Evolutionary conservation across 2,113 vertebrate genomes (phyloP), one percentile per base, ranked within the genome.

Genomic region (Bufo bufo): DNA sequence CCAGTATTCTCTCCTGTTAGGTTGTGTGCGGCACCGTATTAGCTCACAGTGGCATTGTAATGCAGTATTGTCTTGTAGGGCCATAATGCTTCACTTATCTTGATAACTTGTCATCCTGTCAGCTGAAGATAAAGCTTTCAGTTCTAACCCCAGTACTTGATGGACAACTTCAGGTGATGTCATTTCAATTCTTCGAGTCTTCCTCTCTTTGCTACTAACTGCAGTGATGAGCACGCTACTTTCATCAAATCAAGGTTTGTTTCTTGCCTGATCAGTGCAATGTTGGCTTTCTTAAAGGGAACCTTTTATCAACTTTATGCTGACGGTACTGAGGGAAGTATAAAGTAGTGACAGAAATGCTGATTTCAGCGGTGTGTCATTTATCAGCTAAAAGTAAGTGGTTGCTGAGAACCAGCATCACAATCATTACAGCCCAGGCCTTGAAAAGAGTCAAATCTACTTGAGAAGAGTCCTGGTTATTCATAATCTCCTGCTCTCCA

Each of bases 71-170:
- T 47, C 33, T 47, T 74, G 13, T 47, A 45, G 14, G 1, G 33
- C 6, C 71, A 74, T 74, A 74, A 74, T 45, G 43, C 43, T 74
- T 74, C 71, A 74, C 71, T 71, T 43, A 71, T 71, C 66, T 43
- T 10, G 13, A 71, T 71, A 71, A 43, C 66, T 10, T 71, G 33
- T 47, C 43, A 74, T 47, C 43, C 43, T 74, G 71, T 47, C 71
- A 74, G 2, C 43, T 74, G 12, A 3, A 47, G 13, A 47, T 6
- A 17, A 43, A 74, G 16, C 2, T 23, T 74, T 74, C 43, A 17
- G 3, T 74, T 17, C 71, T 17, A 74, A 10, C 12, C 23, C 23
- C 69, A 72, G 10, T 17, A 3, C 23, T 72, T 72, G 69, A 72
- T 72, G 69, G 69, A 72, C 69, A 72, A 14, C 13, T 16, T 72